Conservation (phyloP, 2,888 invertebrate species). For the Dasypogon diadema region DNA sequence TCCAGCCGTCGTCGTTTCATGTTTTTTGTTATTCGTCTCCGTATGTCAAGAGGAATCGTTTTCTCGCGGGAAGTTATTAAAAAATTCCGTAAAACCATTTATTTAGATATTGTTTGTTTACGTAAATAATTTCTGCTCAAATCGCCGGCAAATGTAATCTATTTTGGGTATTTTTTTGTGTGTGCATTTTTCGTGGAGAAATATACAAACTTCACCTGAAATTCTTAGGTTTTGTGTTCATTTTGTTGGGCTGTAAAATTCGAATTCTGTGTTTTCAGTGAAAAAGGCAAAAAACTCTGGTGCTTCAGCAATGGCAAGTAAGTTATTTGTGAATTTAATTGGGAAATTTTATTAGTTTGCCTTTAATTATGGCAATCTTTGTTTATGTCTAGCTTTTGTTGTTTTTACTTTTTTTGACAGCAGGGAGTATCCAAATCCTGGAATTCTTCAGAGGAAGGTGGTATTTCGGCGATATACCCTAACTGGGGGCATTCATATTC, state of each 20-base stretch:
- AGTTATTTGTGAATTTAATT: constrained; percentile 22
- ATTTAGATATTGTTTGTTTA: not conserved
- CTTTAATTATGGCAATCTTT: not conserved
- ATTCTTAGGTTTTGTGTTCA: not conserved
- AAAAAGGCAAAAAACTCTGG: not conserved
- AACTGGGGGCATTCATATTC: no score
- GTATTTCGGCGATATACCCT: no score
- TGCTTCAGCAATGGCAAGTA: constrained; percentile 49
- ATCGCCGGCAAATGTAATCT: constrained; percentile 12
- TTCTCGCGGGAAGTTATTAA: not conserved
- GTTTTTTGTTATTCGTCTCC: constrained; percentile 38
- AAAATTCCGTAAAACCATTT: not conserved
- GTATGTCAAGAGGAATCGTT: not conserved
- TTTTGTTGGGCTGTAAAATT: not conserved
- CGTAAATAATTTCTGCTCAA: not conserved
- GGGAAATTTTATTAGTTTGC: not conserved
- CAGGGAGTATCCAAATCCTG: not conserved
- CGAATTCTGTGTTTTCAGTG: not conserved
- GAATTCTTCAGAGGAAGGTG: no score
- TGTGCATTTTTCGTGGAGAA: not conserved
- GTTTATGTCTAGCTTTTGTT: constrained; percentile 42
- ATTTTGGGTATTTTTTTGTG: constrained; percentile 12
- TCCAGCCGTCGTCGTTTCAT: not conserved
- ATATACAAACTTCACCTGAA: constrained; percentile 8
- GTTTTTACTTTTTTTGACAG: constrained; percentile 21